A percentile compares a stretch with the other conserved stretches of the same genome.
Conservation (phyloP, 2,888 invertebrate genomes). For the Timandra comae region DNA sequence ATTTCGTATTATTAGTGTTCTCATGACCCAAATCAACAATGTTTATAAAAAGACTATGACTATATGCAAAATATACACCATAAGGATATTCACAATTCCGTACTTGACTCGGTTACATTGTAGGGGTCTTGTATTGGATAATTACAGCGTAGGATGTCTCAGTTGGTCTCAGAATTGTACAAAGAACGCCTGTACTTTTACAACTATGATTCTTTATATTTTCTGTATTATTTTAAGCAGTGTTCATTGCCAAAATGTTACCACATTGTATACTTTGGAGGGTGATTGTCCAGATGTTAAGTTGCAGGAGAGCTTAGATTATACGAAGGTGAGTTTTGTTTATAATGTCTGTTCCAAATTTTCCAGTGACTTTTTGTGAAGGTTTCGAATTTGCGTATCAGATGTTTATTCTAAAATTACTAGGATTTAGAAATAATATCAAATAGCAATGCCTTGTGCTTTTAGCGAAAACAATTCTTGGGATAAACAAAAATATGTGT, state of each 20-base stretch:
- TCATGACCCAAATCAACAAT: too few species aligned
- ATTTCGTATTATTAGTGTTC: too few species aligned
- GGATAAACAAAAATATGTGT: too few species aligned
- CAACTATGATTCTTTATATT: constrained; percentile 36
- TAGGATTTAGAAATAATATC: too few species aligned
- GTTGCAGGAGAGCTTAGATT: constrained; percentile 59
- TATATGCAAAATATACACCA: background rate
- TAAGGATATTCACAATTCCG: constrained; percentile 10
- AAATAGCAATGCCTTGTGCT: too few species aligned
- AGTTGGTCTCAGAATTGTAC: constrained; percentile 29
- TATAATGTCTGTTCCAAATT: too few species aligned
- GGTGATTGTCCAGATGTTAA: constrained; percentile 60
- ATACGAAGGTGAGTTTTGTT: constrained; percentile 45
- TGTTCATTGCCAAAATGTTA: constrained; percentile 17
- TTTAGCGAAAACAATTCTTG: too few species aligned
- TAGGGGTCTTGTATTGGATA: constrained; percentile 56
- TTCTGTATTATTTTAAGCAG: constrained; percentile 30
- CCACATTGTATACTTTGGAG: constrained; percentile 37
- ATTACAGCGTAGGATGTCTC: constrained; percentile 54
- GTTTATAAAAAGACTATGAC: too few species aligned
- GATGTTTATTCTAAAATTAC: too few species aligned
- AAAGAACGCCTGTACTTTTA: background rate
- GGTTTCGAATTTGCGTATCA: too few species aligned
- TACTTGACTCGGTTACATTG: constrained; percentile 31
- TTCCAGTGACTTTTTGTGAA: too few species aligned